Conservation (phyloP, 37 sponge, comb jelly and placozoan species). For the Haliclona indistincta region DNA sequence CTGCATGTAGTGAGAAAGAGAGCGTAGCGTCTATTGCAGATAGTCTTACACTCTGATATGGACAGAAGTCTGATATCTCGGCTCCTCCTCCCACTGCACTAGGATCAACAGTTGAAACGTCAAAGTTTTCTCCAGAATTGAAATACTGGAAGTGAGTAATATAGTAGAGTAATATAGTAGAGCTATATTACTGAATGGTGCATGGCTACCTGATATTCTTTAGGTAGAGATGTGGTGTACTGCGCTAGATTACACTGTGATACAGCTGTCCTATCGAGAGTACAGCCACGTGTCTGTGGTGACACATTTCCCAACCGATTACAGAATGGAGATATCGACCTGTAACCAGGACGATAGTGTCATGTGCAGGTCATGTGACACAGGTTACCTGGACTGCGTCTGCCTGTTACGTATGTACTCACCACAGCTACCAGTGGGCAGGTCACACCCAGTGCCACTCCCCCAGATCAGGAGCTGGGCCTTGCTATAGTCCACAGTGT, state of each 20-base stretch:
- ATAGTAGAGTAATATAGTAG: background rate
- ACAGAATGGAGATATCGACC: background rate
- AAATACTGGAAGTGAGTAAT: conserved; percentile 8
- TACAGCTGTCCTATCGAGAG: background rate
- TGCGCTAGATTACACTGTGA: background rate
- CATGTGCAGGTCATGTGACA: too few relatives aligned
- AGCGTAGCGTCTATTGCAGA: background rate
- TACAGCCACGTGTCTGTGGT: background rate
- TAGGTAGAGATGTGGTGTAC: background rate
- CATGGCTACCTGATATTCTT: conserved; percentile 2
- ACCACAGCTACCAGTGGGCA: background rate
- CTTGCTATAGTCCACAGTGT: background rate
- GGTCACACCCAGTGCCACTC: conserved; percentile 13
- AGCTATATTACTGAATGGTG: background rate
- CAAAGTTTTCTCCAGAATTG: conserved; percentile 15
- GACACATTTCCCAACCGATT: background rate
- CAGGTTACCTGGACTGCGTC: too few relatives aligned
- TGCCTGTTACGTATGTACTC: background rate
- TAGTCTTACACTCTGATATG: background rate
- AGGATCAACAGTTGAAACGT: background rate
- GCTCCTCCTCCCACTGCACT: background rate
- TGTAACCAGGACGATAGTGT: too few relatives aligned
- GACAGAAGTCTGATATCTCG: background rate
- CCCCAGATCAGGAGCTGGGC: conserved; percentile 27
- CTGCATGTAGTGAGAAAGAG: background rate